Base-by-base conservation (phyloP, 2,888 invertebrate genomes). In the Stenchaetothrips biformis region DNA sequence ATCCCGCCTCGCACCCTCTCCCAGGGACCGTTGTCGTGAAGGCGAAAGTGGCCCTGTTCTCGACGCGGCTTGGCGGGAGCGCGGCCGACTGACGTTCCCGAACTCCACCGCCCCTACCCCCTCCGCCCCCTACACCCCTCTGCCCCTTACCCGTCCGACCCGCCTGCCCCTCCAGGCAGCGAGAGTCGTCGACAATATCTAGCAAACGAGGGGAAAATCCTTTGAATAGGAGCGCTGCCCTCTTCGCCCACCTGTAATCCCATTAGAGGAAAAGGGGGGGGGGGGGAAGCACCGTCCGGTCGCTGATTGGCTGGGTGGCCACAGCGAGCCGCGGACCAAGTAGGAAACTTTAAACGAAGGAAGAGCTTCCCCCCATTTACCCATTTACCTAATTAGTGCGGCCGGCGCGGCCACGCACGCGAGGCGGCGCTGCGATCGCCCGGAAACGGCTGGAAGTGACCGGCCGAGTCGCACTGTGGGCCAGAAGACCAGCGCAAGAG, bases 371-470 rank as follows among this genome's bases (percentile, higher is more conserved):
- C 37, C 77, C 79, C 21, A 25, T 67, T 74, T 79, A 78, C 77
- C 79, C 21, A 25, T 67, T 74, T 79, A 78, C 79, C 81, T 81
- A 80, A 81, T 81, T 81, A 79, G 80, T 80, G 78, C 78, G 81
- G 78, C 78, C 74, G 79, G 77, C 77, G 79, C 78, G 79, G 59
- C 79, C 13, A 49, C 53, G 53, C 11, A 47, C 78, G 18, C 59
- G 62, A 62, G 53, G 79, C 37, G 37, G 37, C 37, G 37, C 37
- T 37, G 37, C 37, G n/a, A n/a, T n/a, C 37, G 2, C 1, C 37
- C 4, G 37, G 1, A 2, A 37, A 4, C 4, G 37, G 4, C 37
- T 4, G 37, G 37, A 37, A 37, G 37, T 37, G 37, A 37, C 37
- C 37, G 37, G n/a, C n/a, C n/a, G n/a, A n/a, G n/a, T n/a, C n/a